Evolutionary conservation across 1,140 invertebrate species (phyloP).

Genomic region (Aphelinus atriplicis): DNA sequence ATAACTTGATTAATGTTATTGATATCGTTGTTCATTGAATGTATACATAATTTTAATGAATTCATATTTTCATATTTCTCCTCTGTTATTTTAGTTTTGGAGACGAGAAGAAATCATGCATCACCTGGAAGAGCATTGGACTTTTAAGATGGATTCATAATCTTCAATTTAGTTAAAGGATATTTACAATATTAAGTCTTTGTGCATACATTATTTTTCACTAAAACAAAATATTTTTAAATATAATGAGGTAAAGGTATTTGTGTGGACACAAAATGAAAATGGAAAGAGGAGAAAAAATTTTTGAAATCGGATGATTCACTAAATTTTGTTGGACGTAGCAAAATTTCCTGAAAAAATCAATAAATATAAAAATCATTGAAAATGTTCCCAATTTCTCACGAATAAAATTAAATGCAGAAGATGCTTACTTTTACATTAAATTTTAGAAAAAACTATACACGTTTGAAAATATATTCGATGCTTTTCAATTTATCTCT

Average conservation of each 20-base stretch:
- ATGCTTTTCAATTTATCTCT: too few relatives aligned
- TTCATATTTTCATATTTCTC: slow-evolving; percentile 1
- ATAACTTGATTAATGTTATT: too few relatives aligned
- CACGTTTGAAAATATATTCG: too few relatives aligned
- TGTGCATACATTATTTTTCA: slow-evolving; percentile 28
- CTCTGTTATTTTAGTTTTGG: slow-evolving; percentile 38
- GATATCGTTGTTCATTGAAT: too few relatives aligned
- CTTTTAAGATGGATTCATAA: slow-evolving; percentile 22
- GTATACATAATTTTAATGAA: too few relatives aligned
- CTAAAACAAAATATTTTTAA: slow-evolving; percentile 13
- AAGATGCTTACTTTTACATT: neutral
- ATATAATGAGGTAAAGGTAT: slow-evolving; percentile 28
- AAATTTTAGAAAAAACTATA: too few relatives aligned
- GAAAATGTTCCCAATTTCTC: slow-evolving; percentile 20
- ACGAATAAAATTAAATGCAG: slow-evolving; percentile 14
- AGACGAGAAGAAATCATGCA: slow-evolving; percentile 20
- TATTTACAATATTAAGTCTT: slow-evolving; percentile 13
- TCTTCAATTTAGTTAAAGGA: slow-evolving; percentile 5
- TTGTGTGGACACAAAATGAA: slow-evolving; percentile 14
- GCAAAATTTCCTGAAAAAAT: too few relatives aligned
- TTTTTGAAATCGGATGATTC: too few relatives aligned
- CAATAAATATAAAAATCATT: neutral
- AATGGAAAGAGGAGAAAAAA: slow-evolving; percentile 11
- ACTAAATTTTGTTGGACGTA: too few relatives aligned
- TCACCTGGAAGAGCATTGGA: slow-evolving; percentile 21